Conservation (phyloP, 2,888 invertebrate species). For the Dexiosoma caninum region DNA sequence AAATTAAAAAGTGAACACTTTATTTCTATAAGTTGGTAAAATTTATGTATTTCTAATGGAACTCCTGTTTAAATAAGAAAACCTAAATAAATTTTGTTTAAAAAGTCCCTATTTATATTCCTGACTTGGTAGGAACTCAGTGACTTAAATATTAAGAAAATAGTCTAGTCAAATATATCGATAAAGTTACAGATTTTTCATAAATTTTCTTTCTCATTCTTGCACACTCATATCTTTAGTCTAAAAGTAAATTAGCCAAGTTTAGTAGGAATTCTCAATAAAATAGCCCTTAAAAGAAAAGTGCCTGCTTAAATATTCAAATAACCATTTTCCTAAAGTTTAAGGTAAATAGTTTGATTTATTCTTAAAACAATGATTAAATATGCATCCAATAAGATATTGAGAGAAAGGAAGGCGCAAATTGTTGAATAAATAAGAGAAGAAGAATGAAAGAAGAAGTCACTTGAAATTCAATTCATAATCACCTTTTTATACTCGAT, state of each 20-base stretch:
- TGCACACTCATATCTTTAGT: too few species aligned
- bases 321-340: constrained; percentile 20
- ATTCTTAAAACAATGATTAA: constrained; percentile 12
- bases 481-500: constrained; percentile 17
- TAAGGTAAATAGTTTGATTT: constrained; percentile 35
- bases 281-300: not conserved
- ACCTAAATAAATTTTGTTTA: too few species aligned
- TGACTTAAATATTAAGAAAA: not conserved
- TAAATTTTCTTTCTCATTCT: too few species aligned
- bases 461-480: constrained; percentile 50
- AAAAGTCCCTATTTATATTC: too few species aligned
- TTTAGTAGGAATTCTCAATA: too few species aligned
- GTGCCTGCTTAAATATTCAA: constrained; percentile 20
- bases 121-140: too few species aligned
- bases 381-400: constrained; percentile 18
- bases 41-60: constrained; percentile 17
- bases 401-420: not conserved
- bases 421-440: not conserved
- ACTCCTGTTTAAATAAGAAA: not conserved
- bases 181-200: too few species aligned
- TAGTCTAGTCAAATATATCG: not conserved
- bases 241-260: too few species aligned
- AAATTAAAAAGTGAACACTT: constrained; percentile 40
- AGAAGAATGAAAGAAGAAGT: constrained; percentile 4
- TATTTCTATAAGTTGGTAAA: constrained; percentile 53